Conservation (phyloP, 37 sponge, comb jelly and placozoan species). For the Lycopodina hypogea region DNA sequence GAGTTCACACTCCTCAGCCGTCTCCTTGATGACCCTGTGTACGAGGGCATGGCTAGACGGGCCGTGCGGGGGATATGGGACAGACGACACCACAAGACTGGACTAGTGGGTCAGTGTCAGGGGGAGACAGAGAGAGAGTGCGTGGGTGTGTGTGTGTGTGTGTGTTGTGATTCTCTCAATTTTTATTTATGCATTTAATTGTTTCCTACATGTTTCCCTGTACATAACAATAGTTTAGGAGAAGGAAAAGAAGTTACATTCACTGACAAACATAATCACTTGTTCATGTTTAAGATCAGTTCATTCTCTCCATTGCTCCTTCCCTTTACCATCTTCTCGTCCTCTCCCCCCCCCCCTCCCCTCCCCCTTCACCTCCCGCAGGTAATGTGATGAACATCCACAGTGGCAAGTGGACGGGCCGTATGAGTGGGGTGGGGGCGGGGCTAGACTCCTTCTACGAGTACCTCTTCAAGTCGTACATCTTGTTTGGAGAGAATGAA, state of each 20-base stretch:
- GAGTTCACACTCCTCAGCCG: conserved; percentile 92
- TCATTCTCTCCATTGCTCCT: background rate
- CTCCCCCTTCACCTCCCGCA: background rate
- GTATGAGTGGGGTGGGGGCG: conserved; percentile 92
- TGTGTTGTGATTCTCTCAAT: no score
- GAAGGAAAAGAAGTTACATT: no score
- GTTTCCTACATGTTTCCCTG: no score
- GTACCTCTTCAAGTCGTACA: conserved; percentile 92
- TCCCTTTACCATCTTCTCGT: background rate
- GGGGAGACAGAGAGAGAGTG: no score
- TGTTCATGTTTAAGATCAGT: no score
- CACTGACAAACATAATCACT: no score
- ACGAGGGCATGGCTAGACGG: conserved; percentile 80
- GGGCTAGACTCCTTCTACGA: conserved; percentile 99
- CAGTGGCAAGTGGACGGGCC: conserved; percentile 80
- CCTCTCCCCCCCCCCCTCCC: background rate
- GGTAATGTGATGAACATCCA: conserved; percentile 86
- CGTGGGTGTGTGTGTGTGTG: no score
- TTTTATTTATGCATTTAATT: no score
- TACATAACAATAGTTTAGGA: no score
- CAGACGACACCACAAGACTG: conserved; percentile 66
- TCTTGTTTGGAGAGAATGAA: conserved; percentile 89
- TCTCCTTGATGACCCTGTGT: conserved; percentile 83
- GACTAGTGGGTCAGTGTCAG: conserved; percentile 88
- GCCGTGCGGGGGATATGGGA: conserved; percentile 88